Evolutionary conservation across 2,797 vertebrate species (phyloP).

Genomic region (Crossoptilon crossoptilon): DNA sequence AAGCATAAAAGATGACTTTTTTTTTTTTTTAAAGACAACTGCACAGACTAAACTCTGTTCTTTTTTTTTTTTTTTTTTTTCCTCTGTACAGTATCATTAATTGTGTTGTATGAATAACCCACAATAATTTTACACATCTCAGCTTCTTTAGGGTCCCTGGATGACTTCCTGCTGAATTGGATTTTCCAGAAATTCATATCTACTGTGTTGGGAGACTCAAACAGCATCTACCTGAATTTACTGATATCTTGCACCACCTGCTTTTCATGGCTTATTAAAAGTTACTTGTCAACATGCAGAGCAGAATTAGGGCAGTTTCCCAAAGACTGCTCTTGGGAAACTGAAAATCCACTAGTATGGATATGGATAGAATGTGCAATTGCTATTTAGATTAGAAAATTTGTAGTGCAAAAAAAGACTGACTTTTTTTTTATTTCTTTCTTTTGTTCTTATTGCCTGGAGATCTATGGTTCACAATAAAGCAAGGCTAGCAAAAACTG

Average conservation of each 20-base stretch:
- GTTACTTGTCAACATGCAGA: background rate
- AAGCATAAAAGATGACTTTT: background rate
- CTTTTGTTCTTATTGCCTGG: background rate
- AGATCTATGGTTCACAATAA: background rate
- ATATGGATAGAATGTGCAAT: background rate
- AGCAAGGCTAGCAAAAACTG: background rate
- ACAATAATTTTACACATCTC: background rate
- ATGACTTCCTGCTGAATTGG: background rate
- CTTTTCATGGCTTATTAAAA: background rate
- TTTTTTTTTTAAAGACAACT: background rate
- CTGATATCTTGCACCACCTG: background rate
- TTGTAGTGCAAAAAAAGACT: background rate
- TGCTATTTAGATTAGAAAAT: background rate
- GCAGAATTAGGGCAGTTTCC: background rate
- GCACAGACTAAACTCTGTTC: background rate
- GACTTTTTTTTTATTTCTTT: background rate
- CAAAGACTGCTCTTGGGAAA: background rate
- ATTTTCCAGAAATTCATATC: background rate
- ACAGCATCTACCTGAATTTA: background rate
- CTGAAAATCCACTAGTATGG: background rate
- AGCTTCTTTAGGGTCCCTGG: rapidly evolving
- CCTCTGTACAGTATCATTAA: background rate
- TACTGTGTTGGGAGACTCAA: background rate
- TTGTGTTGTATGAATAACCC: background rate
- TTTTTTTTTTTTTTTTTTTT: background rate